These are phyloP conservation scores for Holocentrus rufus DNA, from an alignment of 2,797 vertebrate genomes.

Conservation along the genomic window DNA sequence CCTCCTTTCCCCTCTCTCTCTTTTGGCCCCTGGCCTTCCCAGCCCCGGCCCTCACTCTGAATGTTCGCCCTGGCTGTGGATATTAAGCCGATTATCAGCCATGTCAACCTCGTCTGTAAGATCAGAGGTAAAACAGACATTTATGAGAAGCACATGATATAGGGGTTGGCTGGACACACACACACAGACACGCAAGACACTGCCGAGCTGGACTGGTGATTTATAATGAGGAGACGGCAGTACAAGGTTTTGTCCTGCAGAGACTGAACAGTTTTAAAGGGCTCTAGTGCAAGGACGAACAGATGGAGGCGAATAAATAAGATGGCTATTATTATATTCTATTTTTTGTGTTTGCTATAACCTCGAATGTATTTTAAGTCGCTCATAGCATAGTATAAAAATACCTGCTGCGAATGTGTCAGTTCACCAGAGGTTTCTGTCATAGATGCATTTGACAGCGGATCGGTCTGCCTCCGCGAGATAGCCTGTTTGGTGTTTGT, in stretches of 20 bases:
- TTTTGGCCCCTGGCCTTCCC: conserved; percentile 21
- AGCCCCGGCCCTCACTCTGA: neutral
- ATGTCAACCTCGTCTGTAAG: conserved; percentile 57
- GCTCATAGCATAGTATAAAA: too few species aligned
- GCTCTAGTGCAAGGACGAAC: conserved; percentile 6
- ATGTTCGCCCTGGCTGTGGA: conserved; percentile 43
- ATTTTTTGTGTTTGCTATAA: too few species aligned
- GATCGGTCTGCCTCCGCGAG: neutral
- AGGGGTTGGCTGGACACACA: neutral
- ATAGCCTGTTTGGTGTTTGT: conserved; percentile 15
- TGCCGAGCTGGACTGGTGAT: conserved; percentile 13
- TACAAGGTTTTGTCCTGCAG: neutral
- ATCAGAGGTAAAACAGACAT: conserved; percentile 57
- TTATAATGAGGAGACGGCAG: conserved; percentile 29
- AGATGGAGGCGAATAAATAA: neutral
- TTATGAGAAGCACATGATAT: conserved; percentile 63
- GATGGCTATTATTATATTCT: too few species aligned
- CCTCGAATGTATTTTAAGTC: too few species aligned
- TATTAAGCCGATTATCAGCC: conserved; percentile 71
- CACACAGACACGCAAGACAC: neutral
- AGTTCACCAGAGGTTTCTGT: neutral
- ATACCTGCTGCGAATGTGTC: neutral
- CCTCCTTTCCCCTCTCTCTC: conserved; percentile 20
- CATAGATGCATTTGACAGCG: neutral
- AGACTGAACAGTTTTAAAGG: neutral